These are phyloP conservation scores for Acanthaster planci DNA, from an alignment of 35 echinoderm and acorn worm genomes.

Conservation along the genomic window DNA sequence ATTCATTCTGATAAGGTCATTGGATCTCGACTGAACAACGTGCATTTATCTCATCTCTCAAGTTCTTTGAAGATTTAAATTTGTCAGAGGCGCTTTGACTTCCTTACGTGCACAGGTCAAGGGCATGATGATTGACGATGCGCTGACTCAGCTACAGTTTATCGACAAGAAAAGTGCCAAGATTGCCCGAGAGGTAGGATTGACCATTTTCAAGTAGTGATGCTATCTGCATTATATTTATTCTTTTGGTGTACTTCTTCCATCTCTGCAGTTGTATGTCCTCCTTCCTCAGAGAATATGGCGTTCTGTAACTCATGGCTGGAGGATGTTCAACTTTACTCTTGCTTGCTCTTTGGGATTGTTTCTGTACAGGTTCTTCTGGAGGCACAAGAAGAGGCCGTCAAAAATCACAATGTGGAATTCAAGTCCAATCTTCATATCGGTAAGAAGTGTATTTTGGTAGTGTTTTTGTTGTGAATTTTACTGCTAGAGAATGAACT, in stretches of 20 bases:
- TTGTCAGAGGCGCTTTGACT: neutral
- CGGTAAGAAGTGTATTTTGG: slow-evolving; percentile 44
- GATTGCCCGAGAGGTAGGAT: slow-evolving; percentile 87
- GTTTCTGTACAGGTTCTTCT: slow-evolving; percentile 58
- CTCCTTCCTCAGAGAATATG: too few relatives aligned
- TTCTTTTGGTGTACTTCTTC: too few relatives aligned
- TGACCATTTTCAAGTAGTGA: neutral
- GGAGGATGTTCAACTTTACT: too few relatives aligned
- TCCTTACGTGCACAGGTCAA: slow-evolving; percentile 59
- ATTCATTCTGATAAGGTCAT: neutral
- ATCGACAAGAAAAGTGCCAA: slow-evolving; percentile 88
- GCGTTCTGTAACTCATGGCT: too few relatives aligned
- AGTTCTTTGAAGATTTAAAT: neutral
- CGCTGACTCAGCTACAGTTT: slow-evolving; percentile 66
- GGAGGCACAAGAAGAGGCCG: slow-evolving; percentile 89
- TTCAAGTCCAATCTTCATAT: slow-evolving; percentile 96
- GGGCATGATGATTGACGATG: slow-evolving; percentile 99
- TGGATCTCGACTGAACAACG: neutral
- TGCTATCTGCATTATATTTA: too few relatives aligned
- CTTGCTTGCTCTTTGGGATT: slow-evolving; percentile 8
- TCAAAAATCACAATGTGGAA: slow-evolving; percentile 89
- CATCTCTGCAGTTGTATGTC: too few relatives aligned
- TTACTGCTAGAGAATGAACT: too few relatives aligned
- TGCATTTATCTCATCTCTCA: neutral
- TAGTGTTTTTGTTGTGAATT: too few relatives aligned